phyloP scores from a whole-genome alignment of 2,113 vertebrate genomes.

The Heptranchias perlo region DNA sequence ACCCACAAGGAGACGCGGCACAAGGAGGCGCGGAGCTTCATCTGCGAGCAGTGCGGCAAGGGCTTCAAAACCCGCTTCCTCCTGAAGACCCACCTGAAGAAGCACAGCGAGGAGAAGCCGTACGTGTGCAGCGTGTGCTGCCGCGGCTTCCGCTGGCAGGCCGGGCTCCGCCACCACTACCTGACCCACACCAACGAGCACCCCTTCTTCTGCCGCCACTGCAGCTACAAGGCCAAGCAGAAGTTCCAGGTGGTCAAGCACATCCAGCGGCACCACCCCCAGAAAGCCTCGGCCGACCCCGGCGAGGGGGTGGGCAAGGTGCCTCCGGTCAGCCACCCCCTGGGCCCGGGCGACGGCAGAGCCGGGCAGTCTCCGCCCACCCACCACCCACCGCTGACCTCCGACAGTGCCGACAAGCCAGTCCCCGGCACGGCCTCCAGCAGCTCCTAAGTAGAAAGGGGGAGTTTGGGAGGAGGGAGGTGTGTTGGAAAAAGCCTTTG shows the following conservation, averaged over 20 bases:
- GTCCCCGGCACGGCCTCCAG: background rate
- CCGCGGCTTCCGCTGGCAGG: slow-evolving; percentile 87
- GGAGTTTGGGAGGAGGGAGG: too few species aligned
- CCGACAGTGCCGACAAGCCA: background rate
- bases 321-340: slow-evolving; percentile 52
- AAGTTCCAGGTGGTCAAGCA: slow-evolving; percentile 91
- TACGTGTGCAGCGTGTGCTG: slow-evolving; percentile 75
- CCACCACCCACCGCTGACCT: background rate
- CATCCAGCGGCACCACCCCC: slow-evolving; percentile 72
- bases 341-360: slow-evolving; percentile 59
- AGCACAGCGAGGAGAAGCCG: slow-evolving; percentile 80
- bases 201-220: slow-evolving; percentile 85
- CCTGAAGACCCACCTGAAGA: slow-evolving; percentile 86
- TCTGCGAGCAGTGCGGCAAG: slow-evolving; percentile 95
- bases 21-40: slow-evolving; percentile 74
- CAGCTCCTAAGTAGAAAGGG: background rate
- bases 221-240: slow-evolving; percentile 88
- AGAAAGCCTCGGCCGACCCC: slow-evolving; percentile 45
- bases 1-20: slow-evolving; percentile 83
- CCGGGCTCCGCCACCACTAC: slow-evolving; percentile 86
- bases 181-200: slow-evolving; percentile 86
- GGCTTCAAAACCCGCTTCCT: slow-evolving; percentile 91
- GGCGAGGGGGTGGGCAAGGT: slow-evolving; percentile 77
- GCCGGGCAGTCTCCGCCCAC: background rate
- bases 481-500: background rate